Evolutionary conservation across 2,888 invertebrate genomes (phyloP).

Genomic region (Pseudolycoriella hygida): DNA sequence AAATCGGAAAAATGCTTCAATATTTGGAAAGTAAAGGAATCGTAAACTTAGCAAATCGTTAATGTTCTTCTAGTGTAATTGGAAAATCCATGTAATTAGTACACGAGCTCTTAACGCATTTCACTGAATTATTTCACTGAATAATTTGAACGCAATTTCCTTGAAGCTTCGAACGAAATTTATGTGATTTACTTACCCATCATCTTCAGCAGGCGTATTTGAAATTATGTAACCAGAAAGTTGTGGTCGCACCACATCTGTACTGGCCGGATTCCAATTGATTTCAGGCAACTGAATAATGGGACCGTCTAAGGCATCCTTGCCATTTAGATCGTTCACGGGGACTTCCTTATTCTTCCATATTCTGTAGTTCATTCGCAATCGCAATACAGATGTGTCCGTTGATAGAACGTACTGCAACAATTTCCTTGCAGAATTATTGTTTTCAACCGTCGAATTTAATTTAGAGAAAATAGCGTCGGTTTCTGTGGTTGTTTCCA

Average conservation of each 20-base stretch:
- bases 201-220: constrained; percentile 20
- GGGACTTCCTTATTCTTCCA: background rate
- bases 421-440: constrained; percentile 40
- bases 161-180: too few species aligned
- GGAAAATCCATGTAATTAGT: too few species aligned
- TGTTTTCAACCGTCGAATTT: constrained; percentile 39
- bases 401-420: constrained; percentile 40
- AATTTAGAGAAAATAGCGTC: constrained; percentile 44
- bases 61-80: too few species aligned
- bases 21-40: too few species aligned
- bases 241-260: constrained; percentile 18
- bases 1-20: too few species aligned
- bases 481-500: constrained; percentile 27
- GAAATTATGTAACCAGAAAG: constrained; percentile 23
- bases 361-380: constrained; percentile 9
- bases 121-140: too few species aligned
- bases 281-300: constrained; percentile 13
- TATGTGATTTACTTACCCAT: too few species aligned
- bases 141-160: too few species aligned
- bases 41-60: too few species aligned
- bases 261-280: constrained; percentile 7
- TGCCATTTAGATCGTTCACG: constrained; percentile 9
- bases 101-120: too few species aligned
- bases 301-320: constrained; percentile 19
- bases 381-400: constrained; percentile 26